Percentiles rank a stretch among this genome's conserved stretches.
phyloP scores from a whole-genome alignment of 2,888 invertebrate species.

The Phyto melanocephala region DNA sequence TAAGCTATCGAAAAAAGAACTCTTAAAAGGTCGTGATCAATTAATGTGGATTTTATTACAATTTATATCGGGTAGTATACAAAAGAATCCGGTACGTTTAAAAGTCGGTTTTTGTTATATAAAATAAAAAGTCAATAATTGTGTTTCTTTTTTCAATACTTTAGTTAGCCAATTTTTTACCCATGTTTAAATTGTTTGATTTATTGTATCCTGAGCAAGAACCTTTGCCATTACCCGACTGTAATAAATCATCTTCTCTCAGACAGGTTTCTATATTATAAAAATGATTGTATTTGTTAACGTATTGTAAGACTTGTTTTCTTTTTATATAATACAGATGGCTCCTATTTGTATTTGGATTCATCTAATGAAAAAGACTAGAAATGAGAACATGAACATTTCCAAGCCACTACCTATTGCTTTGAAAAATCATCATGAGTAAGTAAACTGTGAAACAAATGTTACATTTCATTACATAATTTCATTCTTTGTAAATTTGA shows the following conservation, averaged over 20 bases:
- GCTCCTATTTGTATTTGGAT: slow-evolving; percentile 98
- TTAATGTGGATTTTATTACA: slow-evolving; percentile 99
- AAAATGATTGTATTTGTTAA: no score
- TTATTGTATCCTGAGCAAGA: slow-evolving; percentile 95
- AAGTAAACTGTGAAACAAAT: slow-evolving; percentile 60
- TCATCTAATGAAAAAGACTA: slow-evolving; percentile 95
- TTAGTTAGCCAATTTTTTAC: slow-evolving; percentile 89
- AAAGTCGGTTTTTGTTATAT: neutral
- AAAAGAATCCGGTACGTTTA: slow-evolving; percentile 88
- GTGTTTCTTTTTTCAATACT: slow-evolving; percentile 60
- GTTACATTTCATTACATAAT: neutral
- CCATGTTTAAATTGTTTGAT: slow-evolving; percentile 94
- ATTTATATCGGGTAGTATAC: slow-evolving; percentile 97
- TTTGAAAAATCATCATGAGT: slow-evolving; percentile 91
- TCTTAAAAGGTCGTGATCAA: slow-evolving; percentile 95
- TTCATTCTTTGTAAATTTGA: slow-evolving; percentile 15
- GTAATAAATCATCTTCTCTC: slow-evolving; percentile 86
- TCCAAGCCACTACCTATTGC: slow-evolving; percentile 88
- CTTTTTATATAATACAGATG: slow-evolving; percentile 80
- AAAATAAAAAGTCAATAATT: slow-evolving; percentile 55
- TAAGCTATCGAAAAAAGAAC: slow-evolving; percentile 87
- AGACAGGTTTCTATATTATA: slow-evolving; percentile 69
- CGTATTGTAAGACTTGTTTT: neutral
- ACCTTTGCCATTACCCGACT: slow-evolving; percentile 92
- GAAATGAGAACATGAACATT: slow-evolving; percentile 89